phyloP scores from a whole-genome alignment of 2,797 vertebrate genomes.

The Spondyliosoma cantharus region DNA sequence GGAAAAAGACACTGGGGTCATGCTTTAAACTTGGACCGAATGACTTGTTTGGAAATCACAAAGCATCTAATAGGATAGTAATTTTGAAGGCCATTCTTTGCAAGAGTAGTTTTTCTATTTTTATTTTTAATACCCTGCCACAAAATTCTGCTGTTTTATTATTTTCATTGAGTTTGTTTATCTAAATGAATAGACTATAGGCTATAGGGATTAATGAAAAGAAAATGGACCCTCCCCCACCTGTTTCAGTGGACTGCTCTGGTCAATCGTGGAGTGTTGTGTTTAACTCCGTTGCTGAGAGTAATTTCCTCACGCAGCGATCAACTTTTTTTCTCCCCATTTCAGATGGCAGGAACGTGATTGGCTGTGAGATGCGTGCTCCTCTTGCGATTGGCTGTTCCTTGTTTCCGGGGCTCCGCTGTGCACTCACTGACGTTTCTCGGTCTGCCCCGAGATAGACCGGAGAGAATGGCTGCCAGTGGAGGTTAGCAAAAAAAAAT shows the following conservation, averaged over 20 bases:
- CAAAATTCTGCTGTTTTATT: too few relatives aligned
- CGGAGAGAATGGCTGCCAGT: conserved; percentile 90
- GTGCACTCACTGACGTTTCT: conserved; percentile 78
- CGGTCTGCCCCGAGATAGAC: conserved; percentile 83
- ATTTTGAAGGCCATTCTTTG: background rate
- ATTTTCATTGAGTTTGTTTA: too few relatives aligned
- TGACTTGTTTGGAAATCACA: too few relatives aligned
- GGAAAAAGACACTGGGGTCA: too few relatives aligned
- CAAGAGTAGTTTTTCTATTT: background rate
- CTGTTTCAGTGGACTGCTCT: background rate
- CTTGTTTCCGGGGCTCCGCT: conserved; percentile 84
- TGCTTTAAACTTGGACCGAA: too few relatives aligned
- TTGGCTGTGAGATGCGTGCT: conserved; percentile 68
- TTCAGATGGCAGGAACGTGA: conserved; percentile 48
- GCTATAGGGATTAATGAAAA: background rate
- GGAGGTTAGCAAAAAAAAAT: conserved; percentile 84
- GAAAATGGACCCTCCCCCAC: background rate
- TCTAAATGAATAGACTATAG: too few relatives aligned
- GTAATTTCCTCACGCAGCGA: conserved; percentile 24
- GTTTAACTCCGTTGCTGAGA: conserved; percentile 17
- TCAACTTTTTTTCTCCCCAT: conserved; percentile 49
- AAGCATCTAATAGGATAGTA: background rate
- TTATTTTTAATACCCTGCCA: background rate
- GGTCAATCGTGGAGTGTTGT: too few relatives aligned
- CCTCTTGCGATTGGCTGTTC: conserved; percentile 74